phyloP scores from a whole-genome alignment of 2,113 vertebrate species.

The Catharus minimus region DNA sequence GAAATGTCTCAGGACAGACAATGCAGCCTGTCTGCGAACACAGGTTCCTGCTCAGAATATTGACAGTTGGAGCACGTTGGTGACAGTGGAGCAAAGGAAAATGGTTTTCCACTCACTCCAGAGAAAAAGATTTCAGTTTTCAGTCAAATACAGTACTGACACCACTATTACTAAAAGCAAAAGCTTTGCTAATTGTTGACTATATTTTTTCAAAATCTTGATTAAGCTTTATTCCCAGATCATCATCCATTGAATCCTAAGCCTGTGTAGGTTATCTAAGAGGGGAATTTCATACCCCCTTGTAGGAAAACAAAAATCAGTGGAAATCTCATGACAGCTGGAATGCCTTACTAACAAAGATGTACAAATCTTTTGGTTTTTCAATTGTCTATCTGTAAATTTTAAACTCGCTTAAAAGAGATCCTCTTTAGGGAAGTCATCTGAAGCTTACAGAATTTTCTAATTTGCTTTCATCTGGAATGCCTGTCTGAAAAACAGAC shows the following conservation, averaged over 20 bases:
- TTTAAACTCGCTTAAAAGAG: background rate
- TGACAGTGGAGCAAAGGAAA: background rate
- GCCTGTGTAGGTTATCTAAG: background rate
- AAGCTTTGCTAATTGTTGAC: background rate
- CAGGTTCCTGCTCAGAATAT: background rate
- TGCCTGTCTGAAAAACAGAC: background rate
- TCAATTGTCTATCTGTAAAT: background rate
- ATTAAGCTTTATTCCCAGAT: background rate
- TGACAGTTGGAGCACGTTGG: fast-evolving
- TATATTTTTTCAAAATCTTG: background rate
- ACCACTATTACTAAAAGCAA: background rate
- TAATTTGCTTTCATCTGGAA: background rate
- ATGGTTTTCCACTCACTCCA: background rate
- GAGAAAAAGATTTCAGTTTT: background rate
- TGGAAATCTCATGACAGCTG: background rate
- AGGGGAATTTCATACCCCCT: background rate
- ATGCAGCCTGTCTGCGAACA: fast-evolving
- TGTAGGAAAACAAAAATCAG: background rate
- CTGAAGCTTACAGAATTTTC: background rate
- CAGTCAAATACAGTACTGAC: background rate
- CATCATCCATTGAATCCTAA: background rate
- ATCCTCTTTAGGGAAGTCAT: background rate
- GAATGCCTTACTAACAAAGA: background rate
- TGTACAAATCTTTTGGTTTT: fast-evolving
- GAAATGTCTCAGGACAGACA: background rate